Percentiles rank a stretch among this genome's conserved stretches.
Evolutionary conservation across 2,888 invertebrate genomes (phyloP).

Genomic region (Hermaeophaga mercurialis): DNA sequence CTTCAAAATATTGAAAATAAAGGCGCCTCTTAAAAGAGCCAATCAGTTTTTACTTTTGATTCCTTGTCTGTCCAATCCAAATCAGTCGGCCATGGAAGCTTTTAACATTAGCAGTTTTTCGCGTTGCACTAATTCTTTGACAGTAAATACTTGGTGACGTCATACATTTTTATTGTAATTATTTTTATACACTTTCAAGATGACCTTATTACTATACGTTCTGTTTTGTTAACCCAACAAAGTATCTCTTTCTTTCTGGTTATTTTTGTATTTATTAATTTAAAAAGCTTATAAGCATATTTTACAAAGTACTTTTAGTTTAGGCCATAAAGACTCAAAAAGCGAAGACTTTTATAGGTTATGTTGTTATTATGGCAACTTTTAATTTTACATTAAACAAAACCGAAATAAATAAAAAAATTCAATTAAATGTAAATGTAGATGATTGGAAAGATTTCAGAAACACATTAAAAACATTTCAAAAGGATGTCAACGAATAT

Average conservation of each 20-base stretch:
- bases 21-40: slow-evolving; percentile 42
- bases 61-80: slow-evolving; percentile 31
- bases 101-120: slow-evolving; percentile 5
- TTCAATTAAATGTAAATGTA: slow-evolving; percentile 27
- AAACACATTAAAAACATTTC: slow-evolving; percentile 34
- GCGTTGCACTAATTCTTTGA: neutral
- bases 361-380: slow-evolving; percentile 17
- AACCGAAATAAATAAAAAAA: slow-evolving; percentile 30
- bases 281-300: no score
- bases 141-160: neutral
- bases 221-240: no score
- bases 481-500: slow-evolving; percentile 39
- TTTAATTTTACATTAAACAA: slow-evolving; percentile 37
- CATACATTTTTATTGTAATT: neutral
- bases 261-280: no score
- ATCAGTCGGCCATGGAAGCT: slow-evolving; percentile 30
- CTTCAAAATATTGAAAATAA: slow-evolving; percentile 25
- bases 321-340: neutral
- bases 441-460: slow-evolving; percentile 36
- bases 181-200: neutral
- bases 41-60: slow-evolving; percentile 34
- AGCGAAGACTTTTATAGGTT: neutral
- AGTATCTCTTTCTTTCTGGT: no score
- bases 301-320: no score
- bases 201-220: no score